Evolutionary conservation across 2,888 invertebrate genomes (phyloP), one percentile per base, ranked within the genome.

Genomic region (Pheosia tremula): DNA sequence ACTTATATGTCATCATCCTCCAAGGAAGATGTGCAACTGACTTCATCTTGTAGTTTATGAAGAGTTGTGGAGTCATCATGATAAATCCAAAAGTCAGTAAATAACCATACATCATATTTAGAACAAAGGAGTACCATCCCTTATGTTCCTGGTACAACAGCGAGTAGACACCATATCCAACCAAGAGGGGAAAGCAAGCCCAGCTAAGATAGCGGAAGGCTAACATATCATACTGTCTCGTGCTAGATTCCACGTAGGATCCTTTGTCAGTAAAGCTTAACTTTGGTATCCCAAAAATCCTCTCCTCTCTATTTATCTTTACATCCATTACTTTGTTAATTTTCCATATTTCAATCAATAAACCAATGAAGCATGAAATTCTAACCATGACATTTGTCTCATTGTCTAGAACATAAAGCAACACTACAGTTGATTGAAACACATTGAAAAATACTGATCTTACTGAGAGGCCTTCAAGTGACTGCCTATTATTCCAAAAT

Each of bases 11-110:
- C 96, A 99, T 96, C 99, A 99, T 99, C 66, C 99, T 95, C 99
- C 99, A 99, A 5, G 99, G 99, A 77, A 99, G 95, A 94, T 99
- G 99, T 9, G 99, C 99, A 2, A 99, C 99, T 24, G 99, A 99
- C 86, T 99, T 99, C 77, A 99, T 90, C 90, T 99, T 99, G 93
- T 99, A 99, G 94, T 99, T 99, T 78, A 99, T 99, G 86, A 99
- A 99, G 67, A 99, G 93, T 90, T 99, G 99, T 6, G 99, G 99
- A n/a, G 99, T 99, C 99, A 99, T 99, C 98, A 99, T 98, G 63
- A 99, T 99, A 87, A 99, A 99, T 66, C 99, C 99, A 88, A 99
- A 99, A 3, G 99, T 99, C 64, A 99, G 94, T 63, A 99, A 94
- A 90, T 99, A 99, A 60, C 99, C 99, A 90, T 99, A 99, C 66